Base-by-base conservation (phyloP, 2,888 invertebrate genomes). In the Diarsia dahlii region DNA sequence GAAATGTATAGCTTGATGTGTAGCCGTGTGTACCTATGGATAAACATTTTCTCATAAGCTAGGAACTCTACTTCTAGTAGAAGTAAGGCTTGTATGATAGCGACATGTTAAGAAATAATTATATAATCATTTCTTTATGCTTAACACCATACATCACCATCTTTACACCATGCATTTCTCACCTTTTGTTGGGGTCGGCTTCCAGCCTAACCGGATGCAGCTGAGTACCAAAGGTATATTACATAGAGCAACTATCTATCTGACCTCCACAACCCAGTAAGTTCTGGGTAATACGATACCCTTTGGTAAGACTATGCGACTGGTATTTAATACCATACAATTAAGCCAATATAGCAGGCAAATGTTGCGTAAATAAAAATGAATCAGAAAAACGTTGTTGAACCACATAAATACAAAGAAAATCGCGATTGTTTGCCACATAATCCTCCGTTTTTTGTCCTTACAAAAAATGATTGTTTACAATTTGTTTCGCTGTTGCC, bases 381-480 rank as follows among this genome's bases (percentile, higher is more conserved):
- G n/a, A 64, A 12, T 62, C 20, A n/a, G 20, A 28, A 9, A 54
- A 45, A 80, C n/a, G 8, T 62, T 20, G 48, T 63, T 72, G 28
- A n/a, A 63, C 63, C 64, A 52, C 63, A 63, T 63, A 63, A 45
- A 45, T 63, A 20, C 8, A 54, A 73, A 66, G n/a, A 70, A 77
- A 67, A 82, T 71, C 28, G 58, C 34, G n/a, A 39, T 72, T 56
- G n/a, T 15, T 81, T 77, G 63, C 77, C 23, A 73, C 74, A 74
- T 52, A 74, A 68, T 52, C 52, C 60, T 68, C 65, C 28, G 54
- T 46, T 64, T 67, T 68, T 64, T 71, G 46, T 52, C 34, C 58
- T 54, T 60, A 79, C 46, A 60, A 75, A 82, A 72, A 82, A 79
- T 34, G 6, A 79, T 66, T 82, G 68, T 72, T 82, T 68, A 79